phyloP scores from a whole-genome alignment of 2,797 vertebrate genomes.

The Sebastes goodei region DNA sequence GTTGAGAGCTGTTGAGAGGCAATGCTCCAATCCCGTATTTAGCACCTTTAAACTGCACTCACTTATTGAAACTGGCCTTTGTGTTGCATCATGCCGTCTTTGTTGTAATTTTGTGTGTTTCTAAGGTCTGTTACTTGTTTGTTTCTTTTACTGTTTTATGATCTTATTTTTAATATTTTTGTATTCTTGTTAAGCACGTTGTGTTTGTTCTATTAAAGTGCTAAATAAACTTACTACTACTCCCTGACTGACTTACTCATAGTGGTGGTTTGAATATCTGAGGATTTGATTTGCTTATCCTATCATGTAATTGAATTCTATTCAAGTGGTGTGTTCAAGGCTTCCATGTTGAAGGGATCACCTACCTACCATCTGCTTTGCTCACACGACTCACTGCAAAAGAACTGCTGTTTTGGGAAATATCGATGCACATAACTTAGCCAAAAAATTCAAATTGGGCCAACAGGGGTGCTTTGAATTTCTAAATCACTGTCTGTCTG shows the following conservation, averaged over 20 bases:
- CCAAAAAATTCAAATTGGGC: conserved; percentile 1
- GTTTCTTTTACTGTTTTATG: neutral
- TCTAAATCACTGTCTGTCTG: conserved; percentile 18
- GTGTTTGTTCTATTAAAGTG: neutral
- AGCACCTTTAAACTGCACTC: neutral
- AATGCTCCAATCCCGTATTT: no score
- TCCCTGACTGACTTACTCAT: neutral
- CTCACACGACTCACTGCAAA: neutral
- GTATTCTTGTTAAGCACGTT: neutral
- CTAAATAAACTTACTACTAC: neutral
- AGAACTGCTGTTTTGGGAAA: conserved; percentile 30
- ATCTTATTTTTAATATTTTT: neutral
- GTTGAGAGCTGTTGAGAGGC: no score
- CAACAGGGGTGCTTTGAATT: conserved; percentile 33
- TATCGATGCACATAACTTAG: neutral
- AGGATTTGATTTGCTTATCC: neutral
- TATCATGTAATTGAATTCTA: neutral
- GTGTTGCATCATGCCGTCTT: neutral
- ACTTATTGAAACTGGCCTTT: neutral
- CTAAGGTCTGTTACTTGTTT: neutral
- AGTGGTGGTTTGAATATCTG: neutral
- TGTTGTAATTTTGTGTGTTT: neutral
- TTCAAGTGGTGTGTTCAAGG: neutral
- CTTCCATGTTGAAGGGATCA: conserved; percentile 25
- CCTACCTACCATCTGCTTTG: conserved; percentile 35